phyloP scores from a whole-genome alignment of 2,797 vertebrate genomes.

The Leptoclinus maculatus region DNA sequence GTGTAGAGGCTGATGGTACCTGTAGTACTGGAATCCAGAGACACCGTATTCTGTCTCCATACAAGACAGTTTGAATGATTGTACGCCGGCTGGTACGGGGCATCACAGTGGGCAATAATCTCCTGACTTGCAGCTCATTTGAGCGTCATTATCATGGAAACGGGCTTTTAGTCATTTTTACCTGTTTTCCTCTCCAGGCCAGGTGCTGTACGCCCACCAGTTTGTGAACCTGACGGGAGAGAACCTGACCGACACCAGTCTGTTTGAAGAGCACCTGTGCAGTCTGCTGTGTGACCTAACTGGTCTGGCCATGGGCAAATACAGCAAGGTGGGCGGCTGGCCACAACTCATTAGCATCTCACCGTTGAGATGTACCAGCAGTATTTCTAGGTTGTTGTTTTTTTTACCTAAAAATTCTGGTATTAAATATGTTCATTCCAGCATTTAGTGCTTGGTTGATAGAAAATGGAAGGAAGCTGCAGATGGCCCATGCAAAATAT shows the following conservation, averaged over 20 bases:
- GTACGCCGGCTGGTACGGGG: neutral
- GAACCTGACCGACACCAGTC: conserved; percentile 91
- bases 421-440: conserved; percentile 19
- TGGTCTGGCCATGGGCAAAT: conserved; percentile 89
- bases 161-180: conserved; percentile 44
- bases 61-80: neutral
- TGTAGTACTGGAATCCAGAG: neutral
- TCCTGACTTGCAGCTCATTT: conserved; percentile 30
- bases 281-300: conserved; percentile 92
- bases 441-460: neutral
- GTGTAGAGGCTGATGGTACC: neutral
- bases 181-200: conserved; percentile 83
- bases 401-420: neutral
- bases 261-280: conserved; percentile 94
- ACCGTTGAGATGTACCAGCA: conserved; percentile 21
- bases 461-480: conserved; percentile 5
- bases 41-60: neutral
- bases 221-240: conserved; percentile 93
- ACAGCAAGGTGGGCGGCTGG: conserved; percentile 88
- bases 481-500: neutral
- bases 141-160: conserved; percentile 38
- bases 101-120: conserved; percentile 3
- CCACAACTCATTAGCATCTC: conserved; percentile 24
- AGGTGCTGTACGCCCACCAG: conserved; percentile 92
- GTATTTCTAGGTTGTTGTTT: conserved; percentile 25